These are phyloP conservation scores for Pseudococcus viburni DNA, from an alignment of 2,888 invertebrate species.

Conservation along the genomic window DNA sequence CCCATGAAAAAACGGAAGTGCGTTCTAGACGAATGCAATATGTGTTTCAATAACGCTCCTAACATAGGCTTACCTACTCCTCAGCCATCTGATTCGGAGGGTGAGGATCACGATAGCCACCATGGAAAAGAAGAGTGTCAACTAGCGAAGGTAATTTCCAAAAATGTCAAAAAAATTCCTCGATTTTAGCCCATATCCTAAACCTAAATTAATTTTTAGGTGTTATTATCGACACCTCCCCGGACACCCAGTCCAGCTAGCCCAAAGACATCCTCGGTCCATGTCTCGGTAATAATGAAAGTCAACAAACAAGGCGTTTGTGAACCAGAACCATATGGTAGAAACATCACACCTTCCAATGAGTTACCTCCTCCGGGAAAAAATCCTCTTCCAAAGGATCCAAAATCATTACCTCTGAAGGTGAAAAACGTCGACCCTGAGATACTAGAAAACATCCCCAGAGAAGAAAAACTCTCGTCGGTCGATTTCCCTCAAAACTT, in stretches of 20 bases:
- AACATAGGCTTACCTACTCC: conserved; percentile 78
- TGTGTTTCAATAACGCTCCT: conserved; percentile 48
- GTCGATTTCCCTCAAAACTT: conserved; percentile 1
- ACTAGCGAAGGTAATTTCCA: conserved; percentile 14
- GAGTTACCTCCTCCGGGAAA: neutral
- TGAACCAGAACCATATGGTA: conserved; percentile 70
- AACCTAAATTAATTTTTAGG: conserved; percentile 1
- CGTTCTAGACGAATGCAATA: conserved; percentile 58
- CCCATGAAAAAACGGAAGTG: conserved; percentile 64
- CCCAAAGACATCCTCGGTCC: conserved; percentile 70
- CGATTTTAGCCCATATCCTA: neutral
- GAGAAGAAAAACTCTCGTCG: neutral
- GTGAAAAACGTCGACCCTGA: neutral
- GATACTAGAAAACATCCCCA: neutral
- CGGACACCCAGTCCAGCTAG: conserved; percentile 73
- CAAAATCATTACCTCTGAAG: neutral
- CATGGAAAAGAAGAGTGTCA: conserved; percentile 23
- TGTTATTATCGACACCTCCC: conserved; percentile 73
- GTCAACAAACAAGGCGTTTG: conserved; percentile 87
- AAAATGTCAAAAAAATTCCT: neutral
- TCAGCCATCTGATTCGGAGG: conserved; percentile 88
- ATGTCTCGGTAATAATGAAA: conserved; percentile 87
- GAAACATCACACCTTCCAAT: neutral
- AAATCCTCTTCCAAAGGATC: neutral
- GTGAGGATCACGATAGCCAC: conserved; percentile 72